These are phyloP conservation scores for Dryococelus australis DNA, from an alignment of 2,888 invertebrate genomes.

Conservation along the genomic window DNA sequence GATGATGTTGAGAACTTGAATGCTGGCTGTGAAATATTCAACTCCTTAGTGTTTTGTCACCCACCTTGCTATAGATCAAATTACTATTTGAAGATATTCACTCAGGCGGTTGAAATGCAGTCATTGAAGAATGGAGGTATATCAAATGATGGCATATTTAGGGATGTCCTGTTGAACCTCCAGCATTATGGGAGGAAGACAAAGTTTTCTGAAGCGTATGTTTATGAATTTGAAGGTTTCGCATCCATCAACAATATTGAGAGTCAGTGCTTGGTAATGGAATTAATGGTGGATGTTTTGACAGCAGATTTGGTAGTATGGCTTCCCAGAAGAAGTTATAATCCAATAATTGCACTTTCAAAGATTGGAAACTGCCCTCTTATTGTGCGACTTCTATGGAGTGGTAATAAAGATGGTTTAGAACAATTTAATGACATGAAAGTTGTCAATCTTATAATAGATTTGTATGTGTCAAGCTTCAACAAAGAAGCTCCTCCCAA, in stretches of 20 bases:
- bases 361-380: not conserved
- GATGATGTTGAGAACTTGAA: conserved; percentile 1
- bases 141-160: not conserved
- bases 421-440: not conserved
- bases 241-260: not conserved
- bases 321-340: not conserved
- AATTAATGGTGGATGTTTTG: conserved; percentile 4
- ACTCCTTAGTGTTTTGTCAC: not conserved
- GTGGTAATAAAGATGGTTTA: not conserved
- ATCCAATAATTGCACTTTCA: not conserved
- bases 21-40: not conserved
- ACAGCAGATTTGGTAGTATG: not conserved
- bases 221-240: not conserved
- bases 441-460: not conserved
- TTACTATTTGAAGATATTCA: conserved; percentile 8
- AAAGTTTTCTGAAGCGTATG: not conserved
- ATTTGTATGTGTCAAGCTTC: not conserved
- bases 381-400: not conserved
- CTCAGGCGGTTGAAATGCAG: not conserved
- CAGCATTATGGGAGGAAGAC: not conserved
- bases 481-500: not conserved
- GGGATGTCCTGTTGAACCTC: not conserved
- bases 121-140: not conserved
- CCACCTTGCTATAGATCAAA: not conserved
- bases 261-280: not conserved